Evolutionary conservation across 1,140 invertebrate genomes (phyloP).

Genomic region (Neelides sp.): DNA sequence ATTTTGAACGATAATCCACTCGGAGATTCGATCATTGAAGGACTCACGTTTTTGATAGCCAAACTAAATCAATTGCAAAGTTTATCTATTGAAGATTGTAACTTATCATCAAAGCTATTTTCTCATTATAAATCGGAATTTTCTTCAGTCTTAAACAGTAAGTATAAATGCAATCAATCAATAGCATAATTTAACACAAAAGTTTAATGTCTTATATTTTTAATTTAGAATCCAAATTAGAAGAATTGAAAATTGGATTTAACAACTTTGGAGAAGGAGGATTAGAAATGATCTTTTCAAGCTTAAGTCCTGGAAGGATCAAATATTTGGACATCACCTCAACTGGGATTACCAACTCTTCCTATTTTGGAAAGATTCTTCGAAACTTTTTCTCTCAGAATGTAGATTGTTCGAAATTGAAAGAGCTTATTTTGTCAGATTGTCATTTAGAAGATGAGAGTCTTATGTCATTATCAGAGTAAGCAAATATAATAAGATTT

Average conservation of each 20-base stretch:
- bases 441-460: slow-evolving; percentile 6
- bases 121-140: neutral
- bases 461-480: slow-evolving; percentile 3
- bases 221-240: slow-evolving; percentile 16
- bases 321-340: slow-evolving; percentile 7
- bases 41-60: slow-evolving; percentile 5
- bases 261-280: slow-evolving; percentile 18
- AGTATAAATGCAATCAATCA: neutral
- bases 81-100: slow-evolving; percentile 15
- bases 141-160: slow-evolving; percentile 10
- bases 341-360: neutral
- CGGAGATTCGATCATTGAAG: neutral
- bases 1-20: slow-evolving; percentile 21
- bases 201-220: slow-evolving; percentile 6
- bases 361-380: slow-evolving; percentile 4
- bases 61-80: slow-evolving; percentile 5
- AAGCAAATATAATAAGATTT: neutral
- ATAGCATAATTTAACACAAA: neutral
- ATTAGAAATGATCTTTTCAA: slow-evolving; percentile 1
- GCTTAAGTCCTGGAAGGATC: slow-evolving; percentile 2
- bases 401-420: slow-evolving; percentile 11
- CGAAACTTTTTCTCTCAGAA: slow-evolving; percentile 7
- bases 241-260: slow-evolving; percentile 23
- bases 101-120: slow-evolving; percentile 15
- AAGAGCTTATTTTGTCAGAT: neutral